A percentile compares a stretch with the other conserved stretches of the same genome.
Evolutionary conservation across 2,888 invertebrate genomes (phyloP).

Genomic region (Pollenia labialis): DNA sequence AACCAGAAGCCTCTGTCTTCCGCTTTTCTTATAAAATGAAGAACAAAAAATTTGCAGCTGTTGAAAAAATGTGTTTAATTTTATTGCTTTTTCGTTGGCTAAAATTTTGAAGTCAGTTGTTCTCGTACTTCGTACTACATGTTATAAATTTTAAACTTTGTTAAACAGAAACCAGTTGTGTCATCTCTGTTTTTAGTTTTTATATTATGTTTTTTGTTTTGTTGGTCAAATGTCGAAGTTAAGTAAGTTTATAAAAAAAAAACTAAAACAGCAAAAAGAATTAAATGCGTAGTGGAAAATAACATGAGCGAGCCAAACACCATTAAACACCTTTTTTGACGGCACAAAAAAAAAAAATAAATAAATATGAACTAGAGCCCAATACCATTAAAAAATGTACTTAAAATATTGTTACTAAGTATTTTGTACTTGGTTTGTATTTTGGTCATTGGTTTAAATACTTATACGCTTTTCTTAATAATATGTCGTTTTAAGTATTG

Average conservation of each 20-base stretch:
- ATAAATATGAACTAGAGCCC: neutral
- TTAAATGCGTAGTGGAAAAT: constrained; percentile 5
- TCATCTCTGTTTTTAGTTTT: constrained; percentile 1
- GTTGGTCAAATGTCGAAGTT: constrained; percentile 41
- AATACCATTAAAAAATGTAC: neutral
- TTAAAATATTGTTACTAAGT: neutral
- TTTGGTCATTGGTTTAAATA: neutral
- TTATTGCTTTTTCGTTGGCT: constrained; percentile 10
- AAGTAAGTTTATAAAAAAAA: neutral
- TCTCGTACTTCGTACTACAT: constrained; percentile 29
- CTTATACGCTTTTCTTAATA: too few species aligned
- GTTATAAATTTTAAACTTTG: constrained; percentile 39
- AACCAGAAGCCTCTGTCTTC: neutral
- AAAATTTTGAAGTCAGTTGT: constrained; percentile 32
- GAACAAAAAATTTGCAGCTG: constrained; percentile 1
- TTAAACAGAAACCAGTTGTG: constrained; percentile 47
- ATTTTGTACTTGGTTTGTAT: neutral
- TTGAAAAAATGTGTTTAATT: neutral
- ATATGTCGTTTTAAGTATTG: too few species aligned
- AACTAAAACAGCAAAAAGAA: constrained; percentile 1
- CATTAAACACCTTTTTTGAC: constrained; percentile 14
- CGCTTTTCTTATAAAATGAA: neutral
- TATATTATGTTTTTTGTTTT: constrained; percentile 9
- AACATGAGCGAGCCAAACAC: neutral
- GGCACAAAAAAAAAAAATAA: neutral